These are phyloP conservation scores for Drosophila subquinaria DNA, from an alignment of 2,888 invertebrate species.

Conservation along the genomic window DNA sequence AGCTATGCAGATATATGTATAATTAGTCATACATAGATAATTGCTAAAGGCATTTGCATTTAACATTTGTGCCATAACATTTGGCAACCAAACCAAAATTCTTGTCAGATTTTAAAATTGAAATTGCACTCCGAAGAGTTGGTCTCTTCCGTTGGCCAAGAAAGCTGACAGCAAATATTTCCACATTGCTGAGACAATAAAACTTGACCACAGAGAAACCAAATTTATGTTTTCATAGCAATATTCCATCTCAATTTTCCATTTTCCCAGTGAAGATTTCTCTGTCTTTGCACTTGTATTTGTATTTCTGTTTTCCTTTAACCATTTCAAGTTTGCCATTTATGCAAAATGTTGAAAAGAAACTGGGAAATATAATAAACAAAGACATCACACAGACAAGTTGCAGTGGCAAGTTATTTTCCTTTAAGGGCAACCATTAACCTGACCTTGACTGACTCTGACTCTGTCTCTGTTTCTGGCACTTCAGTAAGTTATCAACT, in stretches of 20 bases:
- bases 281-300: background rate
- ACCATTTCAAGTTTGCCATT: slow-evolving; percentile 13
- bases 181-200: slow-evolving; percentile 35
- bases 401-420: slow-evolving; percentile 1
- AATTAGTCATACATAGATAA: slow-evolving; percentile 15
- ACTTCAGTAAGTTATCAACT: slow-evolving; percentile 1
- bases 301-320: slow-evolving; percentile 9
- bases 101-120: slow-evolving; percentile 26
- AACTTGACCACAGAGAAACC: slow-evolving; percentile 35
- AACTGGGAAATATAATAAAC: slow-evolving; percentile 11
- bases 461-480: background rate
- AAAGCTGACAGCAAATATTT: slow-evolving; percentile 30
- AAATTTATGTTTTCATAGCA: slow-evolving; percentile 43
- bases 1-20: slow-evolving; percentile 16
- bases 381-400: slow-evolving; percentile 12
- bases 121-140: slow-evolving; percentile 46
- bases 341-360: slow-evolving; percentile 36
- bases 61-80: slow-evolving; percentile 6
- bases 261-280: background rate
- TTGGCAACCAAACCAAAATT: slow-evolving; percentile 15
- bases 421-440: slow-evolving; percentile 26
- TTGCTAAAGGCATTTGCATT: slow-evolving; percentile 7
- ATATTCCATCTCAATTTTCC: slow-evolving; percentile 28
- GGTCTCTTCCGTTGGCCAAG: slow-evolving; percentile 28
- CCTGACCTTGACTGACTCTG: slow-evolving; percentile 41